Evolutionary conservation across 1,140 invertebrate species (phyloP), one percentile per base, ranked within the genome.

Genomic region (Drosophila mojavensis): DNA sequence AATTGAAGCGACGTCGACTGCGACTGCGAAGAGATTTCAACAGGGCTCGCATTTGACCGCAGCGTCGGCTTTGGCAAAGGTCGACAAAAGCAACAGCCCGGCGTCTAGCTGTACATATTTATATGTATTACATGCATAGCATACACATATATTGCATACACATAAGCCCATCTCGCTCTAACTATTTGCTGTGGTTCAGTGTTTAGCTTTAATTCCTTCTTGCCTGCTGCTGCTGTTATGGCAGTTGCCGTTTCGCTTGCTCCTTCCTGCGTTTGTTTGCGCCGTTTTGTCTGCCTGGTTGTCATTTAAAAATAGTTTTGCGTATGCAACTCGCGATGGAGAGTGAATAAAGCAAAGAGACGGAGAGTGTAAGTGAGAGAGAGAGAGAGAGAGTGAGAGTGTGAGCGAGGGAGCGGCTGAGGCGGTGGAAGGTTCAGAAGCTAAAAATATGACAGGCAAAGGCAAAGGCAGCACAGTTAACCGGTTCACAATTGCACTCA

Each of bases 241-340:
- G 30, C 20, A 64, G 61, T 2, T 24, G 26, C 48, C 50, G 59
- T 10, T 24, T 20, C 39, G 6, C 30, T 55, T 26, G 33, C 48
- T 47, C 15, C 51, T 43, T 55, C 48, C 41, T 24, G 33, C 55
- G 20, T 24, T 24, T 54, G 50, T 62, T 53, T 79, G 81, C 81
- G 82, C 75, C 82, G 82, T 70, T 81, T 60, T 82, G 82, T 85
- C 82, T 85, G 82, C 75, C 69, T 67, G 65, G 77, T 73, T 83
- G 75, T 79, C 83, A 79, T 86, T 85, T 85, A 85, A 85, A 85
- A 85, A 85, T 85, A 85, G 83, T 81, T 85, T 85, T 79, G 82
- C 78, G 71, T 82, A 72, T 43, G 66, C 36, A 10, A 17, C 3
- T 10, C 3, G 11, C 4, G 20, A 48, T 26, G 20, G 6, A 48